Evolutionary conservation across 2,797 vertebrate genomes (phyloP), one percentile per base, ranked within the genome.

Genomic region (Limosa lapponica): DNA sequence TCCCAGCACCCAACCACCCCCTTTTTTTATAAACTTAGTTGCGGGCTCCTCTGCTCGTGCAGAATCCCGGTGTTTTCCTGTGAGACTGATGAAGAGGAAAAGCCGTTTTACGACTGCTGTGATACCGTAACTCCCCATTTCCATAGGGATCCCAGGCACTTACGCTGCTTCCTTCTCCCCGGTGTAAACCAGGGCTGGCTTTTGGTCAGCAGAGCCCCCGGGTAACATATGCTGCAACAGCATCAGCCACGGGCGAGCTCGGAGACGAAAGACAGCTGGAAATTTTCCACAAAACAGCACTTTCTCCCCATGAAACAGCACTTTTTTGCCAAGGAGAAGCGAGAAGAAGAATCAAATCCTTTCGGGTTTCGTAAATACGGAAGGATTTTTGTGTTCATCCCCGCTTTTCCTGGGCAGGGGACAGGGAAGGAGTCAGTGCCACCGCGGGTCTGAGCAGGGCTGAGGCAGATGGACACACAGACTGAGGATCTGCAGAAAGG

Each of bases 371-470:
- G 16, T 17, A 44, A 71, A 71, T 7, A 25, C 62, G 13, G 16
- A 25, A 66, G 32, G 49, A 13, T 28, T 91, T 95, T 66, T 61
- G 66, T 32, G 32, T 57, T 64, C 41, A 34, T 41, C 64, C 37
- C 20, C 5, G 1, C 0, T 82, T 77, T 8, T 27, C 10, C 5
- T 2, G 39, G 52, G n/a, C n/a, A 75, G 66, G 28, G 24, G 65
- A 30, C 16, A 20, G 67, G 7, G 25, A 61, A 75, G 25, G 67
- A 16, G 36, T 8, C 12, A 1, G 5, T 74, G 43, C 14, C 59
- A 5, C 28, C 0, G 1, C 3, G 2, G n/a, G 10, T 12, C 57
- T 25, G 59, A 37, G 77, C 2, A 24, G 70, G 57, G 62, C 36
- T 28, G 37, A 57, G 77, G 49, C 44, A 82, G 84, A 20, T 0